phyloP scores from a whole-genome alignment of 1,140 invertebrate genomes.

The Hetaerina americana region DNA sequence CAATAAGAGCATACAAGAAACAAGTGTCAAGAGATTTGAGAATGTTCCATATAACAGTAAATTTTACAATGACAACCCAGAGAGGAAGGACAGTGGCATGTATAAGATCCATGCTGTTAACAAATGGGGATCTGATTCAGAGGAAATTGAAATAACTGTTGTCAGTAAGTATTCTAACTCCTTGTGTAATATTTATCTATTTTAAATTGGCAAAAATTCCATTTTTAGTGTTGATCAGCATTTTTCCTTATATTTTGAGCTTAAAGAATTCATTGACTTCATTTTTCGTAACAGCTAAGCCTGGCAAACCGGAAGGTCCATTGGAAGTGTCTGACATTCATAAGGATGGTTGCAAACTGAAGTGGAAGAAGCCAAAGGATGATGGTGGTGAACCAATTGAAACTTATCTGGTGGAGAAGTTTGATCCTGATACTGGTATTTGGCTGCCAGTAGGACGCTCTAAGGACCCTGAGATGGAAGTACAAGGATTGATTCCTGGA shows the following conservation, averaged over 20 bases:
- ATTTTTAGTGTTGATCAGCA: background rate
- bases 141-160: conserved; percentile 82
- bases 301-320: conserved; percentile 85
- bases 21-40: conserved; percentile 49
- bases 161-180: conserved; percentile 50
- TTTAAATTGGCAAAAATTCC: conserved; percentile 4
- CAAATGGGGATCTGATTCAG: conserved; percentile 74
- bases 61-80: conserved; percentile 66
- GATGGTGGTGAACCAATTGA: conserved; percentile 94
- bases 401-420: conserved; percentile 91
- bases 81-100: conserved; percentile 69
- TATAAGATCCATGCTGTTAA: conserved; percentile 77
- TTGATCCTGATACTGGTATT: conserved; percentile 76
- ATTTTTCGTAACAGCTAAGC: conserved; percentile 71
- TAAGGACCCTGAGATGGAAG: conserved; percentile 70
- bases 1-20: conserved; percentile 41
- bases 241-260: conserved; percentile 8
- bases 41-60: conserved; percentile 79
- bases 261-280: conserved; percentile 13
- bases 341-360: conserved; percentile 88
- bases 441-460: conserved; percentile 81
- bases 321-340: conserved; percentile 88
- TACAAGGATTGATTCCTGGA: conserved; percentile 76
- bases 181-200: background rate
- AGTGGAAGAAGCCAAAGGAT: conserved; percentile 96